A percentile compares a stretch with the other conserved stretches of the same genome.
Evolutionary conservation across 92 coral and sea anemone species (phyloP).

Genomic region (Phymanthus crucifer): DNA sequence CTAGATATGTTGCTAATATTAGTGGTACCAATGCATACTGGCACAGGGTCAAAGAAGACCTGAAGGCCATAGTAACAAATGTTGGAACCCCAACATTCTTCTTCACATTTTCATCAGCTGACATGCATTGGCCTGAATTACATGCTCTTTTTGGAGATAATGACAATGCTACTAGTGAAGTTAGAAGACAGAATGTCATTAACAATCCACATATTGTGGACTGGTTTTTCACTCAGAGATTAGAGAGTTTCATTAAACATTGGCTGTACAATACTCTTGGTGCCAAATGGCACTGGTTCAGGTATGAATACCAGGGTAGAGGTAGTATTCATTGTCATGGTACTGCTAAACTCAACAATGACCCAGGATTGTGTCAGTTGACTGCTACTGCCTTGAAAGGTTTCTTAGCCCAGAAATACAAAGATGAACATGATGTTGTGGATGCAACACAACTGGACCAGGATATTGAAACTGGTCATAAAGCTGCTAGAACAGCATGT

Average conservation of each 20-base stretch:
- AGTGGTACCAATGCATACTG: conserved; percentile 66
- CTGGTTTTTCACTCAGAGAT: conserved; percentile 75
- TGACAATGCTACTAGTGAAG: conserved; percentile 43
- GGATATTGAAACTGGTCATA: conserved; percentile 64
- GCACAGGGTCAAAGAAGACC: conserved; percentile 58
- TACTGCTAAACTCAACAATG: conserved; percentile 69
- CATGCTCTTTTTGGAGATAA: conserved; percentile 38
- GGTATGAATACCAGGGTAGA: conserved; percentile 81
- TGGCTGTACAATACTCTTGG: conserved; percentile 76
- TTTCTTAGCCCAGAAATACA: conserved; percentile 73
- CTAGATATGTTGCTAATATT: conserved; percentile 72
- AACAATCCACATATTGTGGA: conserved; percentile 71
- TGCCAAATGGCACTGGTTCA: conserved; percentile 79
- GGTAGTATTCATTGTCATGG: conserved; percentile 81
- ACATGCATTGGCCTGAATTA: conserved; percentile 74
- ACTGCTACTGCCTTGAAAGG: conserved; percentile 71
- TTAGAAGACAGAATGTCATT: conserved; percentile 63
- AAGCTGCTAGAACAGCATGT: conserved; percentile 67
- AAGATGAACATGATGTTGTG: conserved; percentile 54
- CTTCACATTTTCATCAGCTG: conserved; percentile 77
- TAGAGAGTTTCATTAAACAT: conserved; percentile 73
- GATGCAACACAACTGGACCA: conserved; percentile 51
- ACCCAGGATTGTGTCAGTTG: conserved; percentile 76
- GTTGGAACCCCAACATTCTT: conserved; percentile 72
- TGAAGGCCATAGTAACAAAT: conserved; percentile 59